Conservation (phyloP, 2,113 vertebrate species). For the Physeter macrocephalus region DNA sequence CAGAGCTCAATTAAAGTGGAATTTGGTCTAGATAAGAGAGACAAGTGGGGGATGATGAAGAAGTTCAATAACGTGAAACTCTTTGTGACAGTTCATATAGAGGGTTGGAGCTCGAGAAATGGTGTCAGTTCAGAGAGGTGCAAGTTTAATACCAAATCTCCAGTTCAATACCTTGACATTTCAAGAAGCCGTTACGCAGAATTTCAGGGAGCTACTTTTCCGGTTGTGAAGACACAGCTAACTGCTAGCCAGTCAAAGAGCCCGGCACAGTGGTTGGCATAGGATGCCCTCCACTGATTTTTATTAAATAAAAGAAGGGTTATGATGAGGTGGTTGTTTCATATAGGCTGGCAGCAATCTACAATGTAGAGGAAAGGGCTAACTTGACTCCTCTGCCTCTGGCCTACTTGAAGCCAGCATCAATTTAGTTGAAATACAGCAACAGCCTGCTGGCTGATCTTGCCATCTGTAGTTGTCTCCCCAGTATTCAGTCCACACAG, state of each 20-base stretch:
- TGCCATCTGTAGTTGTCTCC: background rate
- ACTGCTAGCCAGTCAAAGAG: background rate
- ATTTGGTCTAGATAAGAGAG: slow-evolving; percentile 43
- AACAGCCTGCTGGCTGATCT: background rate
- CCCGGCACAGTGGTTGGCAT: background rate
- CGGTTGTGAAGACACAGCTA: background rate
- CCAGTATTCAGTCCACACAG: background rate
- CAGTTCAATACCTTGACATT: slow-evolving; percentile 30
- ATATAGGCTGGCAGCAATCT: background rate
- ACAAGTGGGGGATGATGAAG: slow-evolving; percentile 12
- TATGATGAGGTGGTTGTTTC: background rate
- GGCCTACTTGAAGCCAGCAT: background rate
- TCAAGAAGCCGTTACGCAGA: slow-evolving; percentile 3
- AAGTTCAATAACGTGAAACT: slow-evolving; percentile 45
- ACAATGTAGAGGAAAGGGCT: background rate
- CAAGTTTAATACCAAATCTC: slow-evolving; percentile 22
- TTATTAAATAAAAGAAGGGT: slow-evolving; percentile 18
- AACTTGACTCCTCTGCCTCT: background rate
- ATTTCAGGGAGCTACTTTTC: background rate
- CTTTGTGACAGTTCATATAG: slow-evolving; percentile 21
- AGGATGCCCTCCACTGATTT: background rate
- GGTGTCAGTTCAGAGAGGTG: slow-evolving; percentile 7
- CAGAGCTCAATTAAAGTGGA: slow-evolving; percentile 30
- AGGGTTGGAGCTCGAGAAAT: slow-evolving; percentile 4
- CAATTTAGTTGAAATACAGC: background rate